Percentiles rank a stretch among this genome's conserved stretches.
Evolutionary conservation across 2,797 vertebrate species (phyloP).

Genomic region (Lagocephalus sceleratus): DNA sequence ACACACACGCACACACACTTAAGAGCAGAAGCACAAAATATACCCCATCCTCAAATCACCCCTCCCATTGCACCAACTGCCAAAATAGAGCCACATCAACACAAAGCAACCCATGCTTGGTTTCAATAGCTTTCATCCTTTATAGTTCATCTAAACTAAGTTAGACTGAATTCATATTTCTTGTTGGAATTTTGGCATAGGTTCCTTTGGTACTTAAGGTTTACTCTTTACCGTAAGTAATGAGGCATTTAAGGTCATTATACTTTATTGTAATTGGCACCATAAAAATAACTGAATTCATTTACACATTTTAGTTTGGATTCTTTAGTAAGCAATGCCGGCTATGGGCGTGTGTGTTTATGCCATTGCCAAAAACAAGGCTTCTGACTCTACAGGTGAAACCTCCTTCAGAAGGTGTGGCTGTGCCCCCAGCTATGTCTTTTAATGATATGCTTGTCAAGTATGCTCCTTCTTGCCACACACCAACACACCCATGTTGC

Average conservation of each 20-base stretch:
- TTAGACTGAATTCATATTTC: background rate
- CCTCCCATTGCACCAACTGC: conserved; percentile 59
- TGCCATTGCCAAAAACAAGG: no score
- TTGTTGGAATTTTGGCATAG: background rate
- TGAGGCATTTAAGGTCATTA: no score
- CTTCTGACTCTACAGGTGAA: no score
- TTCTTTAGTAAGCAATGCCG: no score
- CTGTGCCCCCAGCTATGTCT: background rate
- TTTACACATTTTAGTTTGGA: no score
- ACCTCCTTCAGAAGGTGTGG: background rate
- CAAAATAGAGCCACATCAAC: conserved; percentile 61
- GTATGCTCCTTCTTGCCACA: background rate
- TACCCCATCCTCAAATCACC: conserved; percentile 32
- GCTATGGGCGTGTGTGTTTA: no score
- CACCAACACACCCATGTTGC: background rate
- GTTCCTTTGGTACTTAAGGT: background rate
- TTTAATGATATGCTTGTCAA: background rate
- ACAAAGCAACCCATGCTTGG: conserved; percentile 29
- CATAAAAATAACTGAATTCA: no score
- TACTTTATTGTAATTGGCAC: no score
- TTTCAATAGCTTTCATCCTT: conserved; percentile 14
- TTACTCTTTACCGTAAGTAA: background rate
- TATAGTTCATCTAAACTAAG: background rate
- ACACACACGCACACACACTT: conserved; percentile 43
- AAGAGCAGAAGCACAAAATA: conserved; percentile 45